A percentile compares a stretch with the other conserved stretches of the same genome.
Evolutionary conservation across 2,797 vertebrate genomes (phyloP).

Genomic region (Acipenser transmontanus): DNA sequence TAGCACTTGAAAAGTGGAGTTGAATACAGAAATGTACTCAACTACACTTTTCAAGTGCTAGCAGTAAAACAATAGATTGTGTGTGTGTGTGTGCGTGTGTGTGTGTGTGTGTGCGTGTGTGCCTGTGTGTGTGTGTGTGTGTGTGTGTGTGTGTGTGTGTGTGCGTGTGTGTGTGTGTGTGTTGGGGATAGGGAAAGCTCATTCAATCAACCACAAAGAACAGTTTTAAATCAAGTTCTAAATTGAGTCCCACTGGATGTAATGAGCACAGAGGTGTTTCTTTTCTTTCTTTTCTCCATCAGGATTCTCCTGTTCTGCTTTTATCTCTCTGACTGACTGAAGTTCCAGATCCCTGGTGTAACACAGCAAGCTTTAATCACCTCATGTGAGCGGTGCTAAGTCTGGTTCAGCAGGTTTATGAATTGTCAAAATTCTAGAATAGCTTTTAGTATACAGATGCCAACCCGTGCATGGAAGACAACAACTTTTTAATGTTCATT

Average conservation of each 20-base stretch:
- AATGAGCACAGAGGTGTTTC: background rate
- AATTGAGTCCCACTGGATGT: background rate
- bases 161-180: background rate
- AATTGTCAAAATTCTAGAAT: too few species aligned
- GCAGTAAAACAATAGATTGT: background rate
- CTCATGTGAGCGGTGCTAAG: background rate
- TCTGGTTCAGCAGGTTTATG: too few species aligned
- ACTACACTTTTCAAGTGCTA: too few species aligned
- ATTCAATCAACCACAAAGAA: background rate
- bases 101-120: background rate
- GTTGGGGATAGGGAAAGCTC: background rate
- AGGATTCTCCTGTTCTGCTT: background rate
- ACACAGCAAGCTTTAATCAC: background rate
- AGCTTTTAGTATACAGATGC: too few species aligned
- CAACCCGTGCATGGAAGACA: too few species aligned
- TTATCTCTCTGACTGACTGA: background rate
- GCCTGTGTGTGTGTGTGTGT: background rate
- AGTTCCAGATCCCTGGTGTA: background rate
- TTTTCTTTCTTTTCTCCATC: background rate
- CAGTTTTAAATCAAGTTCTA: constrained; percentile 4
- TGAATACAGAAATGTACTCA: too few species aligned
- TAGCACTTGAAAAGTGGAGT: too few species aligned
- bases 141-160: background rate
- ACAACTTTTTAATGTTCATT: too few species aligned
- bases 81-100: background rate